A percentile compares a stretch with the other conserved stretches of the same genome.
phyloP scores from a whole-genome alignment of 1,140 invertebrate species.

The Pseudomyrmex pallidus region DNA sequence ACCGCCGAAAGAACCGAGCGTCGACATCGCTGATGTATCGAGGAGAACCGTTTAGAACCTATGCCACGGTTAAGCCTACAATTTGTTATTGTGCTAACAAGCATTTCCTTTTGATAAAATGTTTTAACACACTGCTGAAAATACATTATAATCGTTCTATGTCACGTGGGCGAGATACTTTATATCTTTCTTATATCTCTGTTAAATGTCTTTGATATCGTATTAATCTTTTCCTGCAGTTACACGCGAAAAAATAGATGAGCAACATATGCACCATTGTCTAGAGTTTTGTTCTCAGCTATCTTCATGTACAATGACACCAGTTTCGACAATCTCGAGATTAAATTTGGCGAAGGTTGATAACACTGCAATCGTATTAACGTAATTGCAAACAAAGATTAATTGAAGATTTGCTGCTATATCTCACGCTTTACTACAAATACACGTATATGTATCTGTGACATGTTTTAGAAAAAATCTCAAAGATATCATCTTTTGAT shows the following conservation, averaged over 20 bases:
- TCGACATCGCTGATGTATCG: slow-evolving; percentile 40
- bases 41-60: not conserved
- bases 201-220: not conserved
- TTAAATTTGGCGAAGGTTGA: slow-evolving; percentile 28
- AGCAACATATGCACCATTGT: not conserved
- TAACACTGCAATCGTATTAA: slow-evolving; percentile 18
- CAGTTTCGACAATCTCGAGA: slow-evolving; percentile 27
- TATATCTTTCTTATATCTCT: not conserved
- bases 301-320: slow-evolving; percentile 5
- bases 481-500: no score
- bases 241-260: slow-evolving; percentile 15
- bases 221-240: not conserved
- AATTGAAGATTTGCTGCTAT: slow-evolving; percentile 37
- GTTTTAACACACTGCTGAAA: slow-evolving; percentile 13
- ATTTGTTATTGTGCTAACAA: slow-evolving; percentile 21
- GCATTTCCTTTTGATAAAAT: slow-evolving; percentile 1
- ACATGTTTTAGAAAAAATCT: no score
- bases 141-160: not conserved
- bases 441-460: not conserved
- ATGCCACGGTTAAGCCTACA: slow-evolving; percentile 20
- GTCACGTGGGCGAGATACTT: not conserved
- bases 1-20: not conserved
- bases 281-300: no score
- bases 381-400: slow-evolving; percentile 28
- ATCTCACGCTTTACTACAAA: not conserved